Base-by-base conservation (phyloP, 35 echinoderm and acorn worm species). In the Apostichopus californicus region DNA sequence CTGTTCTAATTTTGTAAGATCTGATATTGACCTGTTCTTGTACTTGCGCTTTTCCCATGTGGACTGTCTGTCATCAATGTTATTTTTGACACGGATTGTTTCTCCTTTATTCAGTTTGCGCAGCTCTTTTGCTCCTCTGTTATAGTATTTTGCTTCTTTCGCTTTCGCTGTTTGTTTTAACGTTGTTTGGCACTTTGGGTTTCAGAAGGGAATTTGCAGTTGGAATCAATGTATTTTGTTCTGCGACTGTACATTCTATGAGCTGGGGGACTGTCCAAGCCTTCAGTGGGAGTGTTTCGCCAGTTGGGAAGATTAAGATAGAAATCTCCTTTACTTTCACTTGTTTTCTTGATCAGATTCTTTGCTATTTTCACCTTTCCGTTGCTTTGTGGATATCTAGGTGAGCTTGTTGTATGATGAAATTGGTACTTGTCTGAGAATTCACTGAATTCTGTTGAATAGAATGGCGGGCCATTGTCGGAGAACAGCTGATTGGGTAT, bases 381-480 rank as follows among this genome's bases (percentile, higher is more conserved):
- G 66, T 96, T 96, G 56, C 93, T 96, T 56, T 91, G 90, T 71
- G 93, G 85, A 61, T 86, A 86, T 13, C 84, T 28, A 13, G 96
- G 93, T 1, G 91, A 93, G 60, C 78, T 91, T 5, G 91, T 97
- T 8, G 55, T 77, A 18, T 93, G 90, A 2, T 59, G 28, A 65
- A 94, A 83, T 9, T 93, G 89, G 68, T 96, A 96, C 7, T 94
- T 54, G 13, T 86, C 54, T 2, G 83, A 55, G 24, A 96, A 96
- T 18, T 84, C 46, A 14, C 56, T 78, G 46, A 96, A 96, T 8
- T 96, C 93, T 17, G 77, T 17, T 8, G 93, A 94, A 78, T 85
- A 94, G 58, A 92, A 96, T 59, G 93, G 95, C 20, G 93, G 90
- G n/a, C 95, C 95, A 86, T 94, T 96, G 65, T 94, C 95, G 8